Conservation (phyloP, 2,113 vertebrate genomes). For the Barbus barbus region DNA sequence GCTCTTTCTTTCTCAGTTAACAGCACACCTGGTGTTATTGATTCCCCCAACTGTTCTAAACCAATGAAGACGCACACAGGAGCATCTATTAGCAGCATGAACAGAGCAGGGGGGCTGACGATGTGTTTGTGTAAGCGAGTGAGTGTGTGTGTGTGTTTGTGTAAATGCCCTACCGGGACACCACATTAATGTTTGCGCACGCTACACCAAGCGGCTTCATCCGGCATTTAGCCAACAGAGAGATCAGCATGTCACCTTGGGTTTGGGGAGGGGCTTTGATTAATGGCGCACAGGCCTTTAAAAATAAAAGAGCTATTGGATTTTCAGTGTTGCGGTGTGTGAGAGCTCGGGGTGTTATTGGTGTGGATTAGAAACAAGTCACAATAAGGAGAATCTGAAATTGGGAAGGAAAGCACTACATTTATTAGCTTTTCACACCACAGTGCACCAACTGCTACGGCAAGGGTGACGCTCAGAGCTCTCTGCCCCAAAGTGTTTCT, state of each 20-base stretch:
- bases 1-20: slow-evolving; percentile 12
- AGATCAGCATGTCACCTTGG: slow-evolving; percentile 53
- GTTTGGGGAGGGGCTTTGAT: slow-evolving; percentile 51
- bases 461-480: background rate
- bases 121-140: background rate
- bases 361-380: slow-evolving; percentile 52
- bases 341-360: slow-evolving; percentile 31
- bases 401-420: slow-evolving; percentile 44
- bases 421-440: slow-evolving; percentile 44
- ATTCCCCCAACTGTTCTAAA: slow-evolving; percentile 56
- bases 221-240: slow-evolving; percentile 24
- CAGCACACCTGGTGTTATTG: slow-evolving; percentile 44
- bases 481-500: slow-evolving; percentile 4
- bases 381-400: slow-evolving; percentile 36
- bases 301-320: slow-evolving; percentile 49
- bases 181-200: slow-evolving; percentile 58
- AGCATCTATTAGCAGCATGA: slow-evolving; percentile 48
- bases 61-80: slow-evolving; percentile 51
- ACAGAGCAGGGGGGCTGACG: background rate
- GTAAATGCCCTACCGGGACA: slow-evolving; percentile 59
- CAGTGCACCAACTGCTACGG: slow-evolving; percentile 29
- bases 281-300: slow-evolving; percentile 49
- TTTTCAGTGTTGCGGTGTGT: slow-evolving; percentile 33
- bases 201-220: slow-evolving; percentile 48
- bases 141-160: slow-evolving; percentile 33